phyloP scores from a whole-genome alignment of 1,140 invertebrate genomes.

The Drosophila trapezifrons region DNA sequence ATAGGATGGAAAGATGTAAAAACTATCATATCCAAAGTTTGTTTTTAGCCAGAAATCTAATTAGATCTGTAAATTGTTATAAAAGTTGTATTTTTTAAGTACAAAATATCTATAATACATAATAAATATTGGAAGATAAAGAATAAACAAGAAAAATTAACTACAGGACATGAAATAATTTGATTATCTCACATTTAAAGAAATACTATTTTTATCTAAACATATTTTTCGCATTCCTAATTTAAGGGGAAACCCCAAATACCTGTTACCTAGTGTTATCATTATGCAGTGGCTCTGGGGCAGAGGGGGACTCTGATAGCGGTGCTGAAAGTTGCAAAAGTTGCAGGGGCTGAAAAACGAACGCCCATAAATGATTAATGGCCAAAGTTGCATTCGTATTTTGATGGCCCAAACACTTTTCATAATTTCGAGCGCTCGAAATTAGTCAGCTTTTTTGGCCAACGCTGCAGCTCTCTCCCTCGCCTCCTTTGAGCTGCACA shows the following conservation, averaged over 20 bases:
- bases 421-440: constrained; percentile 63
- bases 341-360: constrained; percentile 60
- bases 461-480: neutral
- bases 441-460: constrained; percentile 65
- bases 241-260: neutral
- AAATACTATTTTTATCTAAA: too few relatives aligned
- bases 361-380: constrained; percentile 81
- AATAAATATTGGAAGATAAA: too few relatives aligned
- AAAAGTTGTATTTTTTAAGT: too few relatives aligned
- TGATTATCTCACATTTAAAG: too few relatives aligned
- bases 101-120: too few relatives aligned
- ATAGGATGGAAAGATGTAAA: too few relatives aligned
- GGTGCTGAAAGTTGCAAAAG: constrained; percentile 69
- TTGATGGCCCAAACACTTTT: constrained; percentile 69
- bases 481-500: constrained; percentile 35
- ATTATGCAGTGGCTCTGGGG: constrained; percentile 16
- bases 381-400: constrained; percentile 59
- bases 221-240: too few relatives aligned
- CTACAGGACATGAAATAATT: too few relatives aligned
- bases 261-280: constrained; percentile 11
- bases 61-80: too few relatives aligned
- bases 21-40: too few relatives aligned
- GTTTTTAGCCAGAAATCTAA: too few relatives aligned
- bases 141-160: too few relatives aligned
- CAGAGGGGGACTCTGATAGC: constrained; percentile 19